Conservation (phyloP, 2,888 invertebrate genomes). For the Rhingia rostrata region DNA sequence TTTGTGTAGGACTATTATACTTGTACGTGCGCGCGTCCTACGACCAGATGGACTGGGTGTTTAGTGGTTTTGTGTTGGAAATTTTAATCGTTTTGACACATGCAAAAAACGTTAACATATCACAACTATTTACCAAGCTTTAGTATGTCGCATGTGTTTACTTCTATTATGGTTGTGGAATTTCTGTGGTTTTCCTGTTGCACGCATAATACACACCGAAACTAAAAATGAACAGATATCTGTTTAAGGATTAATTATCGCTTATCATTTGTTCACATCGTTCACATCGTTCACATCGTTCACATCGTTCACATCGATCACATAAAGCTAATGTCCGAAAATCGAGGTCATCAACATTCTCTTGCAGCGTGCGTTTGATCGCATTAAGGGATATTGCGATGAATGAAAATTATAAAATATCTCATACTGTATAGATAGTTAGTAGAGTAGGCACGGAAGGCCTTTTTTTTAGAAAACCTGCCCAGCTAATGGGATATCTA, state of each 20-base stretch:
- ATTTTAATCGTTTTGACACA: slow-evolving; percentile 33
- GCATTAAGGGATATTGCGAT: no score
- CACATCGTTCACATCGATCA: not conserved
- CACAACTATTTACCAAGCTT: slow-evolving; percentile 26
- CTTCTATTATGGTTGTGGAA: slow-evolving; percentile 31
- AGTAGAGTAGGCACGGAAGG: no score
- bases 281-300: not conserved
- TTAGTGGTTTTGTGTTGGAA: slow-evolving; percentile 39
- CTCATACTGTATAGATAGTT: no score
- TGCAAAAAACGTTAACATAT: slow-evolving; percentile 36
- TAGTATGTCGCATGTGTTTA: slow-evolving; percentile 30
- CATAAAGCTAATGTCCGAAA: no score
- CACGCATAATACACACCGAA: not conserved
- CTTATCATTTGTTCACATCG: slow-evolving; percentile 48
- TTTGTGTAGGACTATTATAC: slow-evolving; percentile 46
- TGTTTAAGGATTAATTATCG: not conserved
- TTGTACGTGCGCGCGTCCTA: slow-evolving; percentile 8
- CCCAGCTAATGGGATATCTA: no score
- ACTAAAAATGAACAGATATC: not conserved
- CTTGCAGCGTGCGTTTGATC: no score
- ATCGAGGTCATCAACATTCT: no score
- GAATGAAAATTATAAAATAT: no score
- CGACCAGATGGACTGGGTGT: slow-evolving; percentile 36
- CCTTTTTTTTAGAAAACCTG: no score
- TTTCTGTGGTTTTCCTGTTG: slow-evolving; percentile 52